Evolutionary conservation across 1,140 invertebrate genomes (phyloP).

Genomic region (Nixonia krombeini): DNA sequence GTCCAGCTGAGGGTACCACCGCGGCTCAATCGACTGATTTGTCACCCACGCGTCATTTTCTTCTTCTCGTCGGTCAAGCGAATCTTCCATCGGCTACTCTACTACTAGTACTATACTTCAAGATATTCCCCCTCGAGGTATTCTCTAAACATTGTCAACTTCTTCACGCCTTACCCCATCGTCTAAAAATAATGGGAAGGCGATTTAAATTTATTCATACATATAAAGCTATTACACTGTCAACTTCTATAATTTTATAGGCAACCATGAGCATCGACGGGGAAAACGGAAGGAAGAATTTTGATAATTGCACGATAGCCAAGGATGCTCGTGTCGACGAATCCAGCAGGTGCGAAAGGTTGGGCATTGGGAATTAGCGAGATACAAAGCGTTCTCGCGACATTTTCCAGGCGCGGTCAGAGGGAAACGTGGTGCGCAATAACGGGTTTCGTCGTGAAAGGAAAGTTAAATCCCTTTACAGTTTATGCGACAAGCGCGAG

Average conservation of each 20-base stretch:
- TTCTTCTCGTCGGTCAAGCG: slow-evolving; percentile 46
- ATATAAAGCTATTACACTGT: too few species aligned
- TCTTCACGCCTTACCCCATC: too few species aligned
- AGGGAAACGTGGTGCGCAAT: slow-evolving; percentile 52
- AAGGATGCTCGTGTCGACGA: too few species aligned
- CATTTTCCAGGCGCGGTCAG: slow-evolving; percentile 53
- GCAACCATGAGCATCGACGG: too few species aligned
- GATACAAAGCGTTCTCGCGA: slow-evolving; percentile 44
- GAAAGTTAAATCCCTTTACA: slow-evolving; percentile 70
- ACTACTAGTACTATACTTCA: not conserved
- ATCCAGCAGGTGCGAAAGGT: slow-evolving; percentile 3
- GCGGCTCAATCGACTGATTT: slow-evolving; percentile 70
- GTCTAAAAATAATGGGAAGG: too few species aligned
- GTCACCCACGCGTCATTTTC: slow-evolving; percentile 69
- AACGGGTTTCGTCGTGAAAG: slow-evolving; percentile 64
- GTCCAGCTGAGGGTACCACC: slow-evolving; percentile 59
- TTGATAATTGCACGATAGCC: too few species aligned
- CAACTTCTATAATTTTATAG: too few species aligned
- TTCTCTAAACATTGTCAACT: too few species aligned
- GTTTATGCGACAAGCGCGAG: slow-evolving; percentile 66
- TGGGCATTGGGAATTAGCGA: slow-evolving; percentile 37
- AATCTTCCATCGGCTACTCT: slow-evolving; percentile 29
- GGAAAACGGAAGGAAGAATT: too few species aligned
- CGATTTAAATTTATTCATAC: too few species aligned
- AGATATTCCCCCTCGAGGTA: too few species aligned